Conservation (phyloP, 2,113 vertebrate genomes). For the Atherinomorus stipes region DNA sequence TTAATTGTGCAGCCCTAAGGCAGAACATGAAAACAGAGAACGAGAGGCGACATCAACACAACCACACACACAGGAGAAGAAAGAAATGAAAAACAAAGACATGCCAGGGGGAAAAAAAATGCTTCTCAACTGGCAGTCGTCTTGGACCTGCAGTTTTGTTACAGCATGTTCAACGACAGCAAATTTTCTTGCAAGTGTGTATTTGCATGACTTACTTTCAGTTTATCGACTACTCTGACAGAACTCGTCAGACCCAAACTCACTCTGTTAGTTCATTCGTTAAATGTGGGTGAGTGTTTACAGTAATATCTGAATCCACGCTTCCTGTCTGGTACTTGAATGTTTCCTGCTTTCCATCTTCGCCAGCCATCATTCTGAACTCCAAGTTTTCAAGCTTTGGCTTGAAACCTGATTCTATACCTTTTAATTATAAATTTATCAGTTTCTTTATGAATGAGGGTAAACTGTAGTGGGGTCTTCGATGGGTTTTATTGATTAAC, state of each 20-base stretch:
- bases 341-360: background rate
- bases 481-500: too few species aligned
- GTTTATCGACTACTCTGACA: background rate
- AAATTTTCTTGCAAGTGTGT: too few species aligned
- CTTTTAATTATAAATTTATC: background rate
- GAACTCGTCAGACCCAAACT: background rate
- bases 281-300: too few species aligned
- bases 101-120: background rate
- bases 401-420: background rate
- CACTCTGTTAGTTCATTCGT: background rate
- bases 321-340: background rate
- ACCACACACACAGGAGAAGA: background rate
- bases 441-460: background rate
- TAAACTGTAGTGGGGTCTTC: too few species aligned
- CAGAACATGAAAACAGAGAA: conserved; percentile 25
- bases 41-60: background rate
- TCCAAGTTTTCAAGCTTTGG: background rate
- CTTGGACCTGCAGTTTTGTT: background rate
- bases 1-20: too few species aligned
- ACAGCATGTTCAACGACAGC: background rate
- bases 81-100: background rate
- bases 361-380: background rate
- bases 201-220: too few species aligned
- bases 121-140: background rate
- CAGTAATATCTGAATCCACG: background rate